These are phyloP conservation scores for Cyaniris semiargus DNA, from an alignment of 2,888 invertebrate genomes.

Conservation along the genomic window DNA sequence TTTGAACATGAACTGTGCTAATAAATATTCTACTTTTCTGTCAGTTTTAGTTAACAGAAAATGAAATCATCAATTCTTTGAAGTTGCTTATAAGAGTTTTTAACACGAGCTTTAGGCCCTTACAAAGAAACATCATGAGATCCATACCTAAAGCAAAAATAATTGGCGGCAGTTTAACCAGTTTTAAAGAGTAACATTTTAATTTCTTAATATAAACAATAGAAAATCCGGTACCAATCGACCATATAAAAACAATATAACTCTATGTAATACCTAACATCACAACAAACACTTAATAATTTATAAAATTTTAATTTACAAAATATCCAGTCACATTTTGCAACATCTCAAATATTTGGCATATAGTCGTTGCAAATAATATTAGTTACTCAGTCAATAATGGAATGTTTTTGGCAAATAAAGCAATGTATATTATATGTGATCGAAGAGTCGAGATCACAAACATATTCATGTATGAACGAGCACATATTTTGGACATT, in stretches of 20 bases:
- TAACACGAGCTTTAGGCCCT: neutral
- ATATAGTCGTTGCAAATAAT: neutral
- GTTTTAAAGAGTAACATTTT: neutral
- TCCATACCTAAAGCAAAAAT: neutral
- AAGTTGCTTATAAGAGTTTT: neutral
- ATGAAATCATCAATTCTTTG: neutral
- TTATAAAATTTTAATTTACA: neutral
- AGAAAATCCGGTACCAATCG: neutral
- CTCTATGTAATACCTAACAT: conserved; percentile 1
- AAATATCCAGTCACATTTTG: neutral
- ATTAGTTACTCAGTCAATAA: neutral
- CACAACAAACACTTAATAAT: conserved; percentile 15
- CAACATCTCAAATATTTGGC: conserved; percentile 22
- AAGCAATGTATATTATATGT: too few species aligned
- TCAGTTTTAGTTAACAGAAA: neutral
- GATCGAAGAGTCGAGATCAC: neutral
- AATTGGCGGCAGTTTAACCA: neutral
- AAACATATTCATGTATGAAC: neutral
- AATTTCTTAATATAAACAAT: neutral
- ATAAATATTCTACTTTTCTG: neutral
- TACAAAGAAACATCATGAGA: neutral
- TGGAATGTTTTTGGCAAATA: conserved; percentile 8
- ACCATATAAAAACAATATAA: conserved; percentile 4
- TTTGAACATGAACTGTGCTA: neutral
- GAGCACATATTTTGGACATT: neutral